phyloP scores from a whole-genome alignment of 2,113 vertebrate genomes.

The Nothocercus nigrocapillus region DNA sequence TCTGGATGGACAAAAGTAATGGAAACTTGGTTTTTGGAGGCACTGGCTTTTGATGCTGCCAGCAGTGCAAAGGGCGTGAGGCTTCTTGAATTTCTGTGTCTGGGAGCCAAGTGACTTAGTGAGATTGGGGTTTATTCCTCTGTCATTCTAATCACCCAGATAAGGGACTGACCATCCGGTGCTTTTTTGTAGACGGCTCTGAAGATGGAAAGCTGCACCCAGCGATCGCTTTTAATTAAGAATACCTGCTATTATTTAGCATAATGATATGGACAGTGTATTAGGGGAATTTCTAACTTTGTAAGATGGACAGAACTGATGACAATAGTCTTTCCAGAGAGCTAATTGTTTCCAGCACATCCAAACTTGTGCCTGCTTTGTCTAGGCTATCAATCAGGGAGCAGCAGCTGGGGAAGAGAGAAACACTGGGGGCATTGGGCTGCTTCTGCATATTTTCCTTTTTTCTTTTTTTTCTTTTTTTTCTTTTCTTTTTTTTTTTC shows the following conservation, averaged over 20 bases:
- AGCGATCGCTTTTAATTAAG: conserved; percentile 56
- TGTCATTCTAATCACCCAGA: background rate
- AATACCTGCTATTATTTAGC: conserved; percentile 43
- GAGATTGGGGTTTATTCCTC: background rate
- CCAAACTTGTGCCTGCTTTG: conserved; percentile 2
- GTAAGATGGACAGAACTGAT: conserved; percentile 39
- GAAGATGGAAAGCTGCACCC: conserved; percentile 31
- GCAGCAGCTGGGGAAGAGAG: background rate
- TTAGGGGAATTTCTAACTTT: conserved; percentile 38
- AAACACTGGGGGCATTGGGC: background rate
- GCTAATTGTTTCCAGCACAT: background rate
- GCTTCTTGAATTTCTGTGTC: background rate
- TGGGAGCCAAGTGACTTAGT: background rate
- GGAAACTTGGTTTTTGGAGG: background rate
- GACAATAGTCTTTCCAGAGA: conserved; percentile 37
- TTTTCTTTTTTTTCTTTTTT: background rate
- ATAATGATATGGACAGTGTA: background rate
- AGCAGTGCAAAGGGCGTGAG: background rate
- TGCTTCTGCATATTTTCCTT: background rate
- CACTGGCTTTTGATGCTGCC: background rate
- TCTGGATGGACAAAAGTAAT: background rate
- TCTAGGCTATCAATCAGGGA: background rate
- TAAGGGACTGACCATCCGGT: background rate
- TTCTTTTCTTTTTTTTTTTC: no score
- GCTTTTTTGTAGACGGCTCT: background rate